Percentiles rank a stretch among this genome's conserved stretches.
phyloP scores from a whole-genome alignment of 2,113 vertebrate genomes.

The Cyanoderma ruficeps region DNA sequence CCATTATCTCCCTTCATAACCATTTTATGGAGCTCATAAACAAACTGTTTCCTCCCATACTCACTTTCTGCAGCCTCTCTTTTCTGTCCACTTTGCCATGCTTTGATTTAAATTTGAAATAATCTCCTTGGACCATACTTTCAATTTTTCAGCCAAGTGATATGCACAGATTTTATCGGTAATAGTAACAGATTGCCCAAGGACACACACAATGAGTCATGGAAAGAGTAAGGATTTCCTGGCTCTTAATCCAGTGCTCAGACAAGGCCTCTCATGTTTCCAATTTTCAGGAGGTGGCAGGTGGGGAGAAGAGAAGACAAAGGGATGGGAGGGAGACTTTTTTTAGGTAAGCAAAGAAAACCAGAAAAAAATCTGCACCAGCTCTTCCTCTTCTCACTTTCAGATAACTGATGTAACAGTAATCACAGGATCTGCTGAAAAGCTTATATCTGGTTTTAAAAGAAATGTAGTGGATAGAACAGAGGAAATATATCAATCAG shows the following conservation, averaged over 20 bases:
- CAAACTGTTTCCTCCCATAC: not conserved
- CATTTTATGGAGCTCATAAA: not conserved
- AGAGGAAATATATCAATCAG: not conserved
- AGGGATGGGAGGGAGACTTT: not conserved
- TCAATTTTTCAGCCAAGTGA: conserved; percentile 45
- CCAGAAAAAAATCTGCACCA: not conserved
- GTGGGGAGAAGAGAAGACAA: not conserved
- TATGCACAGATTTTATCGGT: not conserved
- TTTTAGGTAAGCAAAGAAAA: not conserved
- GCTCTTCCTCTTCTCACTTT: not conserved
- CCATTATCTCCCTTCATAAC: not conserved
- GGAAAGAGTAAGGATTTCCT: conserved; percentile 45
- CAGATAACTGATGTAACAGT: not conserved
- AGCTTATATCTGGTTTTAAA: not conserved
- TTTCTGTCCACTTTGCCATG: not conserved
- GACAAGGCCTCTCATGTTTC: conserved; percentile 32
- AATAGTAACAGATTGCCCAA: conserved; percentile 55
- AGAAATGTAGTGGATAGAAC: not conserved
- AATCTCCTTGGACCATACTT: not conserved
- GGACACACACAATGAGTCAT: conserved; percentile 36
- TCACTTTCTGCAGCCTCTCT: not conserved
- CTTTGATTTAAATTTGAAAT: conserved; percentile 9
- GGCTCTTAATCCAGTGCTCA: conserved; percentile 18
- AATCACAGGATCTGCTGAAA: not conserved
- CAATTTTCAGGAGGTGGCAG: not conserved